Base-by-base conservation (phyloP, 2,797 vertebrate species). In the Microctenopoma lineatum region DNA sequence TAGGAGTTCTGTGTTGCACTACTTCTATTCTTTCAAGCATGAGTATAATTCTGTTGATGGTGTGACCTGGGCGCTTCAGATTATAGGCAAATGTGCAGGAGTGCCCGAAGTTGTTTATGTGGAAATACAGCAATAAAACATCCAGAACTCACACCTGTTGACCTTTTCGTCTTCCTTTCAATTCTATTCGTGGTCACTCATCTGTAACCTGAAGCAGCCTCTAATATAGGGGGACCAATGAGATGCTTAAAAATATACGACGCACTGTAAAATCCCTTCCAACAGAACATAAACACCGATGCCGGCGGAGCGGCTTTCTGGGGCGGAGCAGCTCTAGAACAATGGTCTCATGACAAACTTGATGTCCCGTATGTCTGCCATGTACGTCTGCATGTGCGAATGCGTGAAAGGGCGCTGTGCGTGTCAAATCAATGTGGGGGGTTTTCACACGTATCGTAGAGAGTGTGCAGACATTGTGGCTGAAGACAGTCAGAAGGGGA, bases 281-380 rank as follows among this genome's bases (percentile, higher is more conserved):
- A 80, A 79, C 64, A 59, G 77, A 86, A 77, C 83, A 84, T 86
- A 88, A 90, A 88, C 84, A 90, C 48, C 66, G 75, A 81, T 79
- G 77, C 63, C 62, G 64, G 56, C 38, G 47, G 66, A 52, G 68
- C 62, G 70, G 66, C 59, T 85, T 71, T 75, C 59, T 73, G 67
- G 78, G 71, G 77, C 42, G 67, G 5, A 80, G 75, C 74, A 60
- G 70, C 78, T 88, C 75, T 84, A 75, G 81, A 88, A 84, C 84
- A 84, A 87, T 61, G 52, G 67, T 60, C 75, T 73, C 75, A 34
- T 72, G 76, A 36, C 69, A 75, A 77, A 72, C 63, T 52, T 80
- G 74, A 83, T 73, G 69, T 80, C 83, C 68, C 55, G 55, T 67
- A 56, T 78, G 66, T 77, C 64, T 66, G 64, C 48, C 59, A 42